These are phyloP conservation scores for Caerostris extrusa DNA, from an alignment of 1,140 invertebrate species.

Conservation along the genomic window DNA sequence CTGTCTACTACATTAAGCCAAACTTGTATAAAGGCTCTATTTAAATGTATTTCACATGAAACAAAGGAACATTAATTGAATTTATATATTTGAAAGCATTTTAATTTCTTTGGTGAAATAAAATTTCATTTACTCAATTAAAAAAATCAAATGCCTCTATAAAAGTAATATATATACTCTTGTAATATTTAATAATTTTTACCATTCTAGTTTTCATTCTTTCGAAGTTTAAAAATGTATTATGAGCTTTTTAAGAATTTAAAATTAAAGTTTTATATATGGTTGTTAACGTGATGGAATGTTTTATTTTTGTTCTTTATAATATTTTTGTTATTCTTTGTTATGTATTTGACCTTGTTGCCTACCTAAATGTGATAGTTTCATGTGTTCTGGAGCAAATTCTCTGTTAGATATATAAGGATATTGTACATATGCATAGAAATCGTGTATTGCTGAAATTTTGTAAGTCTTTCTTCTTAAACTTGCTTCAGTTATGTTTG, in stretches of 20 bases:
- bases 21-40: constrained; percentile 25
- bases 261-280: constrained; percentile 11
- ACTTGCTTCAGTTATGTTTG: constrained; percentile 31
- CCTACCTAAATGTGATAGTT: constrained; percentile 30
- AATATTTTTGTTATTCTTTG: constrained; percentile 32
- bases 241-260: not conserved
- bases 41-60: not conserved
- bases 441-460: constrained; percentile 45
- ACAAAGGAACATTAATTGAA: not conserved
- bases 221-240: not conserved
- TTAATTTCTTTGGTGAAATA: not conserved
- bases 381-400: constrained; percentile 49
- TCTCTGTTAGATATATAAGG: not conserved
- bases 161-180: not conserved
- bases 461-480: constrained; percentile 30
- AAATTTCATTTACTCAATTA: not conserved
- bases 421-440: constrained; percentile 55
- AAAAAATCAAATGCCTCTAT: not conserved
- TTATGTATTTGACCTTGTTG: constrained; percentile 28
- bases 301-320: not conserved
- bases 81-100: constrained; percentile 13
- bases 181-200: not conserved
- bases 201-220: not conserved
- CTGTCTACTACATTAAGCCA: constrained; percentile 3
- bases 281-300: not conserved